A percentile compares a stretch with the other conserved stretches of the same genome.
Conservation (phyloP, 2,888 invertebrate species). For the Leucozona laternaria region DNA sequence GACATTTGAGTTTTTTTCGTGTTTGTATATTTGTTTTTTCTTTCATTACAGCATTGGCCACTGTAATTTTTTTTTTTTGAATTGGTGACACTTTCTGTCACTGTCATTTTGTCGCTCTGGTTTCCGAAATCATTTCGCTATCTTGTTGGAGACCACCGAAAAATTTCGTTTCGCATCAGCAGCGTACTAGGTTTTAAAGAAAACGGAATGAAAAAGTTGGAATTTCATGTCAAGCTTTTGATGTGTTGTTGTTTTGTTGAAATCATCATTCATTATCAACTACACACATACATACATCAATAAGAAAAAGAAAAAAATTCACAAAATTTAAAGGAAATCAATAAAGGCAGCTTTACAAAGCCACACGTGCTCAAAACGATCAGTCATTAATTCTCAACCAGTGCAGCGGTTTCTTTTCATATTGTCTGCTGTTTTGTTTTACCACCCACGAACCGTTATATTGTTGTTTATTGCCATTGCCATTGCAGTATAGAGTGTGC, state of each 20-base stretch:
- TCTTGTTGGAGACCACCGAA: too few species aligned
- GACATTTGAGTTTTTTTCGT: too few species aligned
- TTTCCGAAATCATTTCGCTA: too few species aligned
- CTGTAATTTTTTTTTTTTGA: too few species aligned
- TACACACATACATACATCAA: neutral
- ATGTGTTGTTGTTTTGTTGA: neutral
- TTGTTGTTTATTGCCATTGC: constrained; percentile 54
- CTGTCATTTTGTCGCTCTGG: too few species aligned
- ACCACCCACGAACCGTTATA: constrained; percentile 72
- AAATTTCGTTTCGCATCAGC: too few species aligned
- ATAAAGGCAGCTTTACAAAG: constrained; percentile 33
- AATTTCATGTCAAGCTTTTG: too few species aligned
- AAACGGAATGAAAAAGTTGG: too few species aligned
- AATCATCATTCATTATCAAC: neutral
- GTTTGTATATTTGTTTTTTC: too few species aligned
- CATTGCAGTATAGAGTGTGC: constrained; percentile 14
- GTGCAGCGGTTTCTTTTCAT: constrained; percentile 28
- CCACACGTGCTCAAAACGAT: constrained; percentile 61
- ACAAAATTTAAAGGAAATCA: constrained; percentile 21
- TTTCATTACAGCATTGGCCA: too few species aligned
- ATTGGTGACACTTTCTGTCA: too few species aligned
- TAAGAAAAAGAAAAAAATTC: neutral
- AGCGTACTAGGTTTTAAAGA: too few species aligned
- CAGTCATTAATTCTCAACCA: constrained; percentile 64
- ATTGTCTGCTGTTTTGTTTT: constrained; percentile 53